Evolutionary conservation across 2,113 vertebrate species (phyloP), one percentile per base, ranked within the genome.

Genomic region (Dolichallabes microphthalmus): DNA sequence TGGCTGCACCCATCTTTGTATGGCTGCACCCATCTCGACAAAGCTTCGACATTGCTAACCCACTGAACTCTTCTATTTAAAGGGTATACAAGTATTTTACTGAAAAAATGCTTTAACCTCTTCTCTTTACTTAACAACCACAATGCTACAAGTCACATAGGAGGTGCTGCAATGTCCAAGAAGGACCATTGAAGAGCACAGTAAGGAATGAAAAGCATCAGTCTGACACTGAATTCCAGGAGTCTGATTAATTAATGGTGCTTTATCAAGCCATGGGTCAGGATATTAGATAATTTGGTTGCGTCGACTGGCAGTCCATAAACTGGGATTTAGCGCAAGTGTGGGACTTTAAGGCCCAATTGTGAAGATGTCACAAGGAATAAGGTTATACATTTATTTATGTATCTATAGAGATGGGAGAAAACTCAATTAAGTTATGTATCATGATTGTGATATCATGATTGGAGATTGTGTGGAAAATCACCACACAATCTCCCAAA

Each of bases 171-270:
- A 53, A 53, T 25, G 85, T 64, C 63, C 14, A 80, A 30, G 63
- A 79, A 85, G 73, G 82, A 83, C 19, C 15, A 86, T 86, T 84
- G 80, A 82, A 86, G 71, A 84, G 87, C 89, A 90, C 86, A 87
- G 22, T 20, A 14, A 22, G 10, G 25, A 0, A 12, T 11, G 75
- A 71, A n/a, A 71, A 82, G 89, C 89, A 90, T 88, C 85, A 87
- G 90, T 90, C 90, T 91, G 80, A 61, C 83, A 88, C 84, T 91
- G 89, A 92, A 92, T 92, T 94, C 88, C 87, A 92, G 91, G 90
- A 93, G 92, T 92, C 89, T 89, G 90, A 93, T 86, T 94, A 92
- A 94, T 93, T 88, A 92, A 93, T 94, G 93, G 91, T 91, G 90
- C 93, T 94, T 92, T 90, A 90, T 86, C 52, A 74, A 86, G 86